Conservation (phyloP, 1,140 invertebrate species). For the Hypsibius dujardini region DNA sequence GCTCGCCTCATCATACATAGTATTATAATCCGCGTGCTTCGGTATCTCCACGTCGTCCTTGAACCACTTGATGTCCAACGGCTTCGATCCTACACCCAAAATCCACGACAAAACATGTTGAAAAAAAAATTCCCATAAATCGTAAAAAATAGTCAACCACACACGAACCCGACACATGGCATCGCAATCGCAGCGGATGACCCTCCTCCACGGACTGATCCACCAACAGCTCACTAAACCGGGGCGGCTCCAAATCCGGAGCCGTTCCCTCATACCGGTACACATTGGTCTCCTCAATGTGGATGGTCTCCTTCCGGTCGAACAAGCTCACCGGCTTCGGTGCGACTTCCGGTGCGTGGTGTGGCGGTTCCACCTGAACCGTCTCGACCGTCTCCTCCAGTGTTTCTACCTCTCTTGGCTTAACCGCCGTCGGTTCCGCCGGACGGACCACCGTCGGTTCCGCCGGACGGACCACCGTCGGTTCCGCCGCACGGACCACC, state of each 20-base stretch:
- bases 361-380: not conserved
- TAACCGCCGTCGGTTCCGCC: not conserved
- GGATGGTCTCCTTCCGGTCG: not conserved
- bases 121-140: not conserved
- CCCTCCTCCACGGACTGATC: slow-evolving; percentile 11
- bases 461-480: not conserved
- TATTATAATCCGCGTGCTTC: not conserved
- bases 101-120: not conserved
- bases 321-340: not conserved
- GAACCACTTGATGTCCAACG: slow-evolving; percentile 10
- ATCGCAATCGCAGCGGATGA: not conserved
- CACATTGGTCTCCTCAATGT: slow-evolving; percentile 5
- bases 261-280: not conserved
- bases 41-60: slow-evolving; percentile 6
- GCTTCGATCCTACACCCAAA: not conserved
- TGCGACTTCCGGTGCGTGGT: not conserved
- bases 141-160: not conserved
- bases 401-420: not conserved
- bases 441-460: not conserved
- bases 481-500: not conserved
- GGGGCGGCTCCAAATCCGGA: not conserved
- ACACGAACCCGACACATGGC: not conserved
- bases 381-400: slow-evolving; percentile 5
- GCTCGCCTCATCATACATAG: not conserved
- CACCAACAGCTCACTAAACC: slow-evolving; percentile 6